phyloP scores from a whole-genome alignment of 2,797 vertebrate genomes.

The Anas capensis region DNA sequence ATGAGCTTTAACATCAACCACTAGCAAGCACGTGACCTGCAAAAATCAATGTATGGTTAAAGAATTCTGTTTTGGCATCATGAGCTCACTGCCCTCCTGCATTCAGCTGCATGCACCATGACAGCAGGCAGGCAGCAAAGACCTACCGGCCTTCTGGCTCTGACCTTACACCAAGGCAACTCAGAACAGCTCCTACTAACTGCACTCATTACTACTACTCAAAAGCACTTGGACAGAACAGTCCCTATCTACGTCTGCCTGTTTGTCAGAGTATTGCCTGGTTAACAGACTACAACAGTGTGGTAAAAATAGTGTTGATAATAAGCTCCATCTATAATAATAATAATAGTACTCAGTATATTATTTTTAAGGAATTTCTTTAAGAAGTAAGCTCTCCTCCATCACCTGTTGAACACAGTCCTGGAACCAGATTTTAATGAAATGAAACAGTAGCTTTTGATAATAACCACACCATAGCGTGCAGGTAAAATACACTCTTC shows the following conservation, averaged over 20 bases:
- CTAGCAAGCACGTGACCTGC: neutral
- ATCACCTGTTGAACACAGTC: neutral
- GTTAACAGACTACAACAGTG: neutral
- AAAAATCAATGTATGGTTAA: neutral
- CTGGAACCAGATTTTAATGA: neutral
- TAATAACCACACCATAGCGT: fast-evolving
- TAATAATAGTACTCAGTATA: too few relatives aligned
- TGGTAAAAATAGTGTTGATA: neutral
- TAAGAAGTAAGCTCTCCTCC: neutral
- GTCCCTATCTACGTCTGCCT: neutral
- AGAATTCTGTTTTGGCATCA: neutral
- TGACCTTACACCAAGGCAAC: neutral
- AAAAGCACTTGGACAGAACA: neutral
- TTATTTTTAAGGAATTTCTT: neutral
- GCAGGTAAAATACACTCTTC: neutral
- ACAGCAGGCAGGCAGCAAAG: neutral
- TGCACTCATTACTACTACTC: neutral
- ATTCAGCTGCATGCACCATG: neutral
- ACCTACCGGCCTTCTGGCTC: fast-evolving
- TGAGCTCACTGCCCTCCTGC: neutral
- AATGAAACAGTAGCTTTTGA: neutral
- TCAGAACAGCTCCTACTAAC: neutral
- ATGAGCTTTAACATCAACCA: neutral
- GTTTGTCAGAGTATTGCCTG: neutral
- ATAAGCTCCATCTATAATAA: neutral